These are phyloP conservation scores for Philereme transversata DNA, from an alignment of 2,888 invertebrate genomes.

Conservation along the genomic window DNA sequence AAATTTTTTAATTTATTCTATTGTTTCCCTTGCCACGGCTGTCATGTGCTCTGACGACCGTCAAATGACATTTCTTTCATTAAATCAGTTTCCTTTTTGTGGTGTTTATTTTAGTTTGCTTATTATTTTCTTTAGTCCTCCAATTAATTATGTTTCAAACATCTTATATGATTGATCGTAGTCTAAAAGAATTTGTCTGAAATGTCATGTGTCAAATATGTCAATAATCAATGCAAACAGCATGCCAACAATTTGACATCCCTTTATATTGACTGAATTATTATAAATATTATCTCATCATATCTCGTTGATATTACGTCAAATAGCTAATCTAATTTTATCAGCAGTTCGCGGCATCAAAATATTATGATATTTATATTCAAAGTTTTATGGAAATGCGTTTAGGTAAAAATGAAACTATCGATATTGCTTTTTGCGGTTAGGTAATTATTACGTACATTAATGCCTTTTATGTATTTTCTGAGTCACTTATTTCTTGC, in stretches of 20 bases:
- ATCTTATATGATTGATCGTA: background rate
- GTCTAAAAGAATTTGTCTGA: background rate
- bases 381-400: constrained; percentile 7
- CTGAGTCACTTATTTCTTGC: no score
- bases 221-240: constrained; percentile 1
- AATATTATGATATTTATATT: constrained; percentile 25
- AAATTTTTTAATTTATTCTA: constrained; percentile 31
- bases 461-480: no score
- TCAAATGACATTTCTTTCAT: constrained; percentile 18
- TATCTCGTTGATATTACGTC: constrained; percentile 37
- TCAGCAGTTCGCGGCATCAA: constrained; percentile 24
- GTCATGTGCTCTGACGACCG: constrained; percentile 21
- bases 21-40: constrained; percentile 25
- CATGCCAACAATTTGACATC: constrained; percentile 4
- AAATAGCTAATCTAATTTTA: constrained; percentile 39
- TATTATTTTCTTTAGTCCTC: background rate
- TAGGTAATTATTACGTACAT: background rate
- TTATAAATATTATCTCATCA: constrained; percentile 29
- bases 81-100: constrained; percentile 2
- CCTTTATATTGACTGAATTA: background rate
- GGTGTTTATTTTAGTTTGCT: background rate
- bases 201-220: background rate
- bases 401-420: background rate
- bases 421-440: background rate
- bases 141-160: background rate